Base-by-base conservation (phyloP, 2,113 vertebrate species). In the Saccopteryx bilineata region DNA sequence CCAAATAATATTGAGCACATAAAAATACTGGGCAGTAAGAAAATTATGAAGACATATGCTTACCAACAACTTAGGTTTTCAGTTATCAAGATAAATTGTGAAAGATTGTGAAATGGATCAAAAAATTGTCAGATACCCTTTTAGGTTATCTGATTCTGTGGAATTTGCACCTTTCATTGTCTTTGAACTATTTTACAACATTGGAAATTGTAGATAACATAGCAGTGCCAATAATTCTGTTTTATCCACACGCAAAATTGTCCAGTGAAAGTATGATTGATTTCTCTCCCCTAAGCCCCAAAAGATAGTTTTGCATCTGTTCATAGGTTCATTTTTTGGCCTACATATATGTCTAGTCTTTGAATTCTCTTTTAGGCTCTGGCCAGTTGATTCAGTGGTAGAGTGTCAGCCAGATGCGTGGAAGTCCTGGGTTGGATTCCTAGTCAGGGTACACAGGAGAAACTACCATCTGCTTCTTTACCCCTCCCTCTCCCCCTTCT, bases 271-370 rank as follows among this genome's bases (percentile, higher is more conserved):
- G 23, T 15, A 78, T 19, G 24, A 19, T 2, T 56, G 21, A 74
- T 87, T 39, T 71, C 13, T 72, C 5, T 24, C 14, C 7, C 17
- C 5, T 5, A 1, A 56, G 13, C 6, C 69, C n/a, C 15, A 72
- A 81, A 69, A 56, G 23, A 54, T 56, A 50, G 12, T 79, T 93
- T 84, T 72, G 9, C 61, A 39, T 75, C 24, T 89, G 60, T 84
- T 65, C 79, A 48, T 83, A 60, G 82, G 71, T 94, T 94, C 9
- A 71, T 39, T 95, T 85, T 61, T n/a, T 74, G 72, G 12, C 58
- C 60, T 63, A 21, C 50, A 5, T 87, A 33, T 87, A 69, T 24
- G 23, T 52, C 4, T 91, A 12, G 19, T n/a, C 87, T 92, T 86
- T 79, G 82, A 72, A 84, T 88, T 94, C 58, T 87, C n/a, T 60